Base-by-base conservation (phyloP, 2,888 invertebrate genomes). In the Amblyteles armatorius region DNA sequence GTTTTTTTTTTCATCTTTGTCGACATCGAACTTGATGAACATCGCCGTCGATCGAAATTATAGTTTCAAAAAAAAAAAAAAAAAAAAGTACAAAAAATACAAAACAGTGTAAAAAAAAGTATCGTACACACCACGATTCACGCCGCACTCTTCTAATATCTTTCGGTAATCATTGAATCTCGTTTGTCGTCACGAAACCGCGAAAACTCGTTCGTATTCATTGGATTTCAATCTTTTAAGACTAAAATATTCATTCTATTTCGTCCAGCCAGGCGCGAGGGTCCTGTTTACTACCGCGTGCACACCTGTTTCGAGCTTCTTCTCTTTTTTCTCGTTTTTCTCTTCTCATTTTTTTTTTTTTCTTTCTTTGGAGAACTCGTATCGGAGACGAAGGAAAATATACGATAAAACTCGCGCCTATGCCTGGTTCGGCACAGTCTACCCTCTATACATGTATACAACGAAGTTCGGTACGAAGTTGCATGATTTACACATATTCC, bases 361-460 rank as follows among this genome's bases (percentile, higher is more conserved):
- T 19, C 6, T 72, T 79, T 77, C 60, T 76, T 82, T 76, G 82
- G 79, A 55, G 33, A 74, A 72, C 82, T 82, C 74, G 71, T 50
- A 44, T 52, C 68, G 60, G 72, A 65, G 84, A 73, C 84, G 79
- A 79, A 74, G 65, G 48, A 85, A 85, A 85, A 82, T 82, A 82
- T 76, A 82, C 79, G 79, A 82, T 71, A 79, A 60, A 60, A 65
- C 82, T 79, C 84, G 84, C 74, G 84, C 57, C 73, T 69, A 48
- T 48, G 72, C 60, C 76, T 82, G 79, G 52, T 82, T 60, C 82
- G 84, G 78, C 82, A 79, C 74, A 77, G 76, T 79, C 85, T 82
- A 85, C 73, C 79, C 79, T 79, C 85, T 85, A 85, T 85, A 85
- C 85, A 85, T 79, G 79, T 85, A 85, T 79, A 85, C 85, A 82